A percentile compares a stretch with the other conserved stretches of the same genome.
Conservation (phyloP, 2,113 vertebrate genomes). For the Pseudorectes ferrugineus region DNA sequence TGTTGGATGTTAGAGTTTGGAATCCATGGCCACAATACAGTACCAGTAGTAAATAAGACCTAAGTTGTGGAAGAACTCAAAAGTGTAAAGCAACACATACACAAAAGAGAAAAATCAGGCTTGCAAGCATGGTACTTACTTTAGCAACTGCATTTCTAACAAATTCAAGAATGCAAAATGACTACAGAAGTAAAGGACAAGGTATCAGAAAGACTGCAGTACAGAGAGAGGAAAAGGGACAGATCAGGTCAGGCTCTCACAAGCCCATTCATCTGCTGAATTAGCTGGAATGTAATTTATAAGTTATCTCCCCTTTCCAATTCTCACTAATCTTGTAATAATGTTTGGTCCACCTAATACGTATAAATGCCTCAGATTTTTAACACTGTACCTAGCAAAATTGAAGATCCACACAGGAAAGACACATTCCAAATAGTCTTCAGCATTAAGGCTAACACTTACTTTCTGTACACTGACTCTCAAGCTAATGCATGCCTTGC, state of each 20-base stretch:
- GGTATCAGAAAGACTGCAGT: background rate
- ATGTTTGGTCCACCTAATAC: background rate
- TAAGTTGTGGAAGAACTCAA: background rate
- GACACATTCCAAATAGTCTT: background rate
- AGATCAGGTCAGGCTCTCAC: background rate
- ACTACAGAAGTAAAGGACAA: background rate
- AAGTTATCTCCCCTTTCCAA: background rate
- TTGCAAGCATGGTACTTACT: background rate
- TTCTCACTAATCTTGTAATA: background rate
- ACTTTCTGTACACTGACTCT: background rate
- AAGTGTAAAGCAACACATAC: background rate
- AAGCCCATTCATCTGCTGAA: background rate
- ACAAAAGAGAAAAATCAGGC: background rate
- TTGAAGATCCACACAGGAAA: accelerated
- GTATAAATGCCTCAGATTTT: background rate
- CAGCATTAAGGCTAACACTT: background rate
- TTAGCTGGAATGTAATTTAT: background rate
- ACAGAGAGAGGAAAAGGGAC: background rate
- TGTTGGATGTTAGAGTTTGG: background rate
- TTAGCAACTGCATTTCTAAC: background rate
- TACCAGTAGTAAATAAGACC: background rate
- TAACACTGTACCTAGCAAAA: background rate
- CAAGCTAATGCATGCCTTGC: background rate
- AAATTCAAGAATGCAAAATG: background rate
- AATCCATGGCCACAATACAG: background rate